Percentiles rank a stretch among this genome's conserved stretches.
phyloP scores from a whole-genome alignment of 2,888 invertebrate genomes.

The Campoletis raptor region DNA sequence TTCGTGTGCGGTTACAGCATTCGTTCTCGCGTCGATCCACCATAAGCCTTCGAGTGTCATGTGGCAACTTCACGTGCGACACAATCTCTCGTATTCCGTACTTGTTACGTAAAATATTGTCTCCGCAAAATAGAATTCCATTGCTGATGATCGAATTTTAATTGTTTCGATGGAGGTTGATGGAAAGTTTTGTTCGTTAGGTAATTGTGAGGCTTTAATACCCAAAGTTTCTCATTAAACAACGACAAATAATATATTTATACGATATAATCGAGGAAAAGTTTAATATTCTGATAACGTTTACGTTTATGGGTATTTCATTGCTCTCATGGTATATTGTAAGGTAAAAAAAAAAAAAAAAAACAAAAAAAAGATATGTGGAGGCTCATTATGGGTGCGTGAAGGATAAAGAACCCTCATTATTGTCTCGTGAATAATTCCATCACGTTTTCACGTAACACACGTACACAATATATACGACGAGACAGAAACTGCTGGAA shows the following conservation, averaged over 20 bases:
- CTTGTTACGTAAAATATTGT: background rate
- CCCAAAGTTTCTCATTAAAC: background rate
- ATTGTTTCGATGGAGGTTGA: background rate
- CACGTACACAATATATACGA: conserved; percentile 34
- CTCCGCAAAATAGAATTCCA: background rate
- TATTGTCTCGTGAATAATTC: conserved; percentile 51
- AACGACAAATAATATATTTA: background rate
- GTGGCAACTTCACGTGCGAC: background rate
- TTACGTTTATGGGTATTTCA: background rate
- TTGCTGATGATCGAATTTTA: background rate
- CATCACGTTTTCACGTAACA: conserved; percentile 29
- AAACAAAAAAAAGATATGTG: background rate
- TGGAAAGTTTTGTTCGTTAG: background rate
- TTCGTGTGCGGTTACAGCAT: no score
- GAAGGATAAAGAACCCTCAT: conserved; percentile 25
- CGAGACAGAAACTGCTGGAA: conserved; percentile 27
- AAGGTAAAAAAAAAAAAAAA: conserved; percentile 14
- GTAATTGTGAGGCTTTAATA: background rate
- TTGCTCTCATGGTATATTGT: conserved; percentile 4
- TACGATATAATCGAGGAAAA: background rate
- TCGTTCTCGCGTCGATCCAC: background rate
- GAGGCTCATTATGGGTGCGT: conserved; percentile 24
- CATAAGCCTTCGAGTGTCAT: background rate
- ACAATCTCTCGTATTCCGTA: background rate
- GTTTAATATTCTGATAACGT: background rate